These are phyloP conservation scores for Clytia hemisphaerica DNA, from an alignment of 30 jellyfish, hydroid and myxozoan genomes.

Conservation along the genomic window DNA sequence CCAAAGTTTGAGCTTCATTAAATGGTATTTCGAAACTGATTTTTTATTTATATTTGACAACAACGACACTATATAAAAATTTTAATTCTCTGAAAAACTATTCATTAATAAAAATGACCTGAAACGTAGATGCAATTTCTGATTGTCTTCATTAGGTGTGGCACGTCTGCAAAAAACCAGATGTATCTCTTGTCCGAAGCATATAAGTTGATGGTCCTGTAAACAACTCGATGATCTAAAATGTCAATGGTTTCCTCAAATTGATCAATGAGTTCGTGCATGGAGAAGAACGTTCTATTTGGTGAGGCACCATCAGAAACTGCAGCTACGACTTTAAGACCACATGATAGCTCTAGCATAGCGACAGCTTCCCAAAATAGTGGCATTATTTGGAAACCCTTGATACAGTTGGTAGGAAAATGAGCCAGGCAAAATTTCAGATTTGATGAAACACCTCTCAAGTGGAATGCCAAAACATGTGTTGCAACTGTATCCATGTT, in stretches of 20 bases:
- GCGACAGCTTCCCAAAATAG: conserved; percentile 41
- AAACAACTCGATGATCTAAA: neutral
- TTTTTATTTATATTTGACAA: too few relatives aligned
- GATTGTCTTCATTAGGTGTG: neutral
- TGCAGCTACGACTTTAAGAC: conserved; percentile 28
- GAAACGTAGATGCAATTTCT: too few relatives aligned
- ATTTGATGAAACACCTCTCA: conserved; percentile 25
- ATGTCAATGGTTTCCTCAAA: neutral
- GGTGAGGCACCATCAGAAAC: conserved; percentile 42
- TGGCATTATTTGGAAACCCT: conserved; percentile 32
- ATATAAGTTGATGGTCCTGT: neutral
- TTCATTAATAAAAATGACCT: too few relatives aligned
- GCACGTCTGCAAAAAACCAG: neutral
- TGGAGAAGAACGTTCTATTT: conserved; percentile 12
- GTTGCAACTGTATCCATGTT: conserved; percentile 26
- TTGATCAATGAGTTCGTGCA: too few relatives aligned
- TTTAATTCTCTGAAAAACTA: too few relatives aligned
- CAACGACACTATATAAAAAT: too few relatives aligned
- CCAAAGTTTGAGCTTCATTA: too few relatives aligned
- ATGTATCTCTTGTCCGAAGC: neutral
- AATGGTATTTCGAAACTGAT: too few relatives aligned
- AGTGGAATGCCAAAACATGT: conserved; percentile 34
- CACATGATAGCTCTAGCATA: conserved; percentile 32
- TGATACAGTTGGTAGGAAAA: conserved; percentile 21
- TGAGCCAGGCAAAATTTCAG: conserved; percentile 24